Conservation (phyloP, 2,797 vertebrate genomes). For the Halcyon chelicuti region DNA sequence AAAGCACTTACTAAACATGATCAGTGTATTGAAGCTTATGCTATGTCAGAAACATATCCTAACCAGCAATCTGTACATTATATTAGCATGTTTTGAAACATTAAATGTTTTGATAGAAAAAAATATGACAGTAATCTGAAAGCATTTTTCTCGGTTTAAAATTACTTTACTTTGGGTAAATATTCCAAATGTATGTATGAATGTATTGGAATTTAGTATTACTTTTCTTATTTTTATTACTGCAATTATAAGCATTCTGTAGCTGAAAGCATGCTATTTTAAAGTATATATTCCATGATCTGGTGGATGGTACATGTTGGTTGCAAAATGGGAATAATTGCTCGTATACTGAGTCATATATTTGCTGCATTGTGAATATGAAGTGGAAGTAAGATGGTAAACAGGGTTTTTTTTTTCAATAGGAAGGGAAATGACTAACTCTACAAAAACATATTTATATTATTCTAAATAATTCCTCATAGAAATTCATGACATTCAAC, state of each 20-base stretch:
- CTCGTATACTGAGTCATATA: not conserved
- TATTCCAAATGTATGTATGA: not conserved
- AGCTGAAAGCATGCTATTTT: not conserved
- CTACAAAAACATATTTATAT: not conserved
- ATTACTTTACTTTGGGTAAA: not conserved
- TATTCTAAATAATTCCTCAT: conserved; percentile 42
- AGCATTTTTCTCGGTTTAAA: not conserved
- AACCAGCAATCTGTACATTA: not conserved
- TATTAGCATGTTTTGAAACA: not conserved
- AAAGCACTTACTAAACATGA: not conserved
- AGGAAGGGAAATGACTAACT: not conserved
- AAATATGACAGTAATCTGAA: not conserved
- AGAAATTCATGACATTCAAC: conserved; percentile 29
- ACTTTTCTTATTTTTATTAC: not conserved
- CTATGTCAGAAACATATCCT: not conserved
- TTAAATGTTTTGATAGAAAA: not conserved
- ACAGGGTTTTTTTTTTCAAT: not conserved
- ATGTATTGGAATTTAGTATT: not conserved
- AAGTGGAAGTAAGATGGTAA: conserved; percentile 15
- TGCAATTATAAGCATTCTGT: not conserved
- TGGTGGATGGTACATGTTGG: not conserved
- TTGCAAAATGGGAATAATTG: conserved; percentile 13
- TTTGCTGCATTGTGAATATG: not conserved
- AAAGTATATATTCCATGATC: not conserved
- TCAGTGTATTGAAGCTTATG: not conserved